Evolutionary conservation across 2,888 invertebrate genomes (phyloP).

Genomic region (Orgyia antiqua): DNA sequence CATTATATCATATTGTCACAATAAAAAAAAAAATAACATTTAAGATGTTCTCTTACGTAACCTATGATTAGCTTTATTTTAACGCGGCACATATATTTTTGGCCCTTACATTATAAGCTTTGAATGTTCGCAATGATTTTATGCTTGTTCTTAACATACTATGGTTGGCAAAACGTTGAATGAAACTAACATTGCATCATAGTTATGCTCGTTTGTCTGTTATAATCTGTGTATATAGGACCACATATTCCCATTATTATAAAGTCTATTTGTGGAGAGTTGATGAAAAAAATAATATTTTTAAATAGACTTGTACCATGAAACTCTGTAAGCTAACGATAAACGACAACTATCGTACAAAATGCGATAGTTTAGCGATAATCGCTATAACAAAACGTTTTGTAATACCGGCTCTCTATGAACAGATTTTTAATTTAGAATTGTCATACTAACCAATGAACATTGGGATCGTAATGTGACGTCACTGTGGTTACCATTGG

Average conservation of each 20-base stretch:
- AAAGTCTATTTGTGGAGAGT: too few relatives aligned
- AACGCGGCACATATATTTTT: slow-evolving; percentile 19
- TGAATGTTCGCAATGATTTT: slow-evolving; percentile 29
- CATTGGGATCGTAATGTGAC: neutral
- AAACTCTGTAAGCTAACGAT: too few relatives aligned
- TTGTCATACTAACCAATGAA: slow-evolving; percentile 1
- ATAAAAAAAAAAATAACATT: slow-evolving; percentile 1
- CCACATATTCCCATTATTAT: slow-evolving; percentile 74
- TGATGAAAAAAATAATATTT: too few relatives aligned
- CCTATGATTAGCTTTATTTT: slow-evolving; percentile 24
- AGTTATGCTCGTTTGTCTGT: slow-evolving; percentile 7
- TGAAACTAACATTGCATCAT: neutral
- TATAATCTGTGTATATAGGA: slow-evolving; percentile 34
- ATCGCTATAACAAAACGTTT: too few relatives aligned
- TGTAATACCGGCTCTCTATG: too few relatives aligned
- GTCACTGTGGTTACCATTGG: neutral
- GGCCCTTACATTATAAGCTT: slow-evolving; percentile 29
- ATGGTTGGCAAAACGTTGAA: slow-evolving; percentile 16
- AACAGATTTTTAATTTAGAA: slow-evolving; percentile 26
- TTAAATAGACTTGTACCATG: too few relatives aligned
- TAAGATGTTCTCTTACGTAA: slow-evolving; percentile 18
- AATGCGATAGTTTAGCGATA: too few relatives aligned
- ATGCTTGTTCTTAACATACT: slow-evolving; percentile 26
- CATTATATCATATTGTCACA: too few relatives aligned
- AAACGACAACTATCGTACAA: too few relatives aligned